Conservation (phyloP, 92 coral and sea anemone genomes). For the Zoanthus sansibaricus region DNA sequence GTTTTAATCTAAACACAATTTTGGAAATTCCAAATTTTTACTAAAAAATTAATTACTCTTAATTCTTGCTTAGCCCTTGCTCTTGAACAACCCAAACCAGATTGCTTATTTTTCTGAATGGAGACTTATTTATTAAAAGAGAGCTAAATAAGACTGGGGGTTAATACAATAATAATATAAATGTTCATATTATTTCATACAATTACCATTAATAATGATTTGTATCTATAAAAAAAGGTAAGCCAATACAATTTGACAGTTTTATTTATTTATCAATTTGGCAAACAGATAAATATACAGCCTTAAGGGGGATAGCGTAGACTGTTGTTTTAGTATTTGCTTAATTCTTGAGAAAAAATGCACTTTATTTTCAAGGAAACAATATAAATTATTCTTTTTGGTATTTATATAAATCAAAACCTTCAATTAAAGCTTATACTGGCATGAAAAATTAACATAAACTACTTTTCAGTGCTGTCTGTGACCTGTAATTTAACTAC, state of each 20-base stretch:
- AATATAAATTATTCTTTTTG: neutral
- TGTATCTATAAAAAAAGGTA: neutral
- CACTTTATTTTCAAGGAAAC: neutral
- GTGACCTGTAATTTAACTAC: neutral
- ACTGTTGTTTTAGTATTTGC: neutral
- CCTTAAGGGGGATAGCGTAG: neutral
- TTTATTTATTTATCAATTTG: neutral
- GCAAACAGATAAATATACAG: neutral
- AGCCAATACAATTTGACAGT: neutral
- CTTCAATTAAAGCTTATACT: neutral
- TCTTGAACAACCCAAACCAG: no score
- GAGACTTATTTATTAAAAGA: neutral
- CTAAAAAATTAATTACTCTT: no score
- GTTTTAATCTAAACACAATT: no score
- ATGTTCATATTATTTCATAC: no score
- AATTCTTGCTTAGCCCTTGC: no score
- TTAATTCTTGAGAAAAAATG: neutral
- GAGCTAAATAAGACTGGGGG: neutral
- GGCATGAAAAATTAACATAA: neutral
- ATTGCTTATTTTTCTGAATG: no score
- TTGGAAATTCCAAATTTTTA: no score
- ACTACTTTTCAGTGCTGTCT: constrained; percentile 16
- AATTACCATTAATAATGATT: no score
- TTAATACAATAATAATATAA: no score
- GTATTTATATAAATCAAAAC: constrained; percentile 1